phyloP scores from a whole-genome alignment of 2,888 invertebrate genomes.

The Tiliacea aurago region DNA sequence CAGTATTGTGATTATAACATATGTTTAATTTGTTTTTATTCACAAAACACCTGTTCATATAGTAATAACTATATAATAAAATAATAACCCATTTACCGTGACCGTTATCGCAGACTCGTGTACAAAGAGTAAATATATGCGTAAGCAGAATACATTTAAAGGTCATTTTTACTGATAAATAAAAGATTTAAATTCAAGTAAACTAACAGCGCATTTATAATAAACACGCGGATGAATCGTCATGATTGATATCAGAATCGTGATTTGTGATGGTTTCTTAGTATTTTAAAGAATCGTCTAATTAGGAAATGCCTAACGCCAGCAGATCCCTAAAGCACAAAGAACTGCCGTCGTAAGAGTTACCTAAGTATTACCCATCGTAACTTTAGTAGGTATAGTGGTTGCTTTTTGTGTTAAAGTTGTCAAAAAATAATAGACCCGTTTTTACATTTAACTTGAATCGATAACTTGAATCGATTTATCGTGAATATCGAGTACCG shows the following conservation, averaged over 20 bases:
- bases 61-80: neutral
- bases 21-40: constrained; percentile 23
- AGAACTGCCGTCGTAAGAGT: neutral
- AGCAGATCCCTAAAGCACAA: neutral
- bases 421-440: no score
- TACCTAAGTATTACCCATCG: neutral
- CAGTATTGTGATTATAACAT: constrained; percentile 2
- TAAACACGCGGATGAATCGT: neutral
- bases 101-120: constrained; percentile 19
- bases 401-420: neutral
- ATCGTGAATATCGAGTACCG: no score
- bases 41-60: constrained; percentile 38
- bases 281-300: neutral
- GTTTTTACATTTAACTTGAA: no score
- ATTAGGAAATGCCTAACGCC: neutral
- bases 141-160: constrained; percentile 11
- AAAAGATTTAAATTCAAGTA: neutral
- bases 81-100: constrained; percentile 2
- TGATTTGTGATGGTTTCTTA: constrained; percentile 50
- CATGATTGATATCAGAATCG: neutral
- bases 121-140: neutral
- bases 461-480: no score
- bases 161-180: neutral
- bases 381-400: no score
- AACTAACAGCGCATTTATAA: constrained; percentile 67